Evolutionary conservation across 1,140 invertebrate species (phyloP).

Genomic region (Papilio polyxenes): DNA sequence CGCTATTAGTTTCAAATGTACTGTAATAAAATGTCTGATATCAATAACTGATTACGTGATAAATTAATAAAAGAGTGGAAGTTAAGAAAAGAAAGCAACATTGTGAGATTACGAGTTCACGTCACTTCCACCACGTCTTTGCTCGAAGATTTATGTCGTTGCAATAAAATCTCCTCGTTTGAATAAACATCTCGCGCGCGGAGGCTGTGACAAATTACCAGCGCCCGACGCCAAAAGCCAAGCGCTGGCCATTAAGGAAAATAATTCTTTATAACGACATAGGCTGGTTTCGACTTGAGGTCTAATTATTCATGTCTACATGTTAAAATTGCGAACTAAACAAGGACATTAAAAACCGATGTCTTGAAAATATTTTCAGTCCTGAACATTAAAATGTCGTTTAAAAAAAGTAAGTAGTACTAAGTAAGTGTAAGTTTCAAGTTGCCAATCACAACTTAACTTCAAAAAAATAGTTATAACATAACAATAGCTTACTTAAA

Average conservation of each 20-base stretch:
- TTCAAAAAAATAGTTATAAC: neutral
- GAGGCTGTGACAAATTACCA: conserved; percentile 72
- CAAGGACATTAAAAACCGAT: conserved; percentile 5
- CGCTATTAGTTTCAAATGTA: neutral
- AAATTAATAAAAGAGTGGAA: conserved; percentile 18
- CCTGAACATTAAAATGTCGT: no score
- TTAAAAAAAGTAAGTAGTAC: neutral
- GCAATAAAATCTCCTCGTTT: conserved; percentile 75
- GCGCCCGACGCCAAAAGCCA: conserved; percentile 63
- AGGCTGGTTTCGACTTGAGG: conserved; percentile 50
- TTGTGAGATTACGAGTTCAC: conserved; percentile 60
- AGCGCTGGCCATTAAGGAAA: conserved; percentile 62
- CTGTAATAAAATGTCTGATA: neutral
- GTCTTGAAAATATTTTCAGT: no score
- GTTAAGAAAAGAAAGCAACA: conserved; percentile 47
- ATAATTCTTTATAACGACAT: conserved; percentile 71
- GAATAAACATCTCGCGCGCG: conserved; percentile 70
- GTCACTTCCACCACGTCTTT: conserved; percentile 66
- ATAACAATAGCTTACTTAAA: neutral
- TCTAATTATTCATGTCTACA: conserved; percentile 63
- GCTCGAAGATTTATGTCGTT: conserved; percentile 63
- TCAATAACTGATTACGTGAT: conserved; percentile 33
- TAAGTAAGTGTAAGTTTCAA: neutral
- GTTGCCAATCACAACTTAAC: neutral
- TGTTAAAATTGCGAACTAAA: neutral